These are phyloP conservation scores for Labeo rohita DNA, from an alignment of 2,113 vertebrate species.

Conservation along the genomic window DNA sequence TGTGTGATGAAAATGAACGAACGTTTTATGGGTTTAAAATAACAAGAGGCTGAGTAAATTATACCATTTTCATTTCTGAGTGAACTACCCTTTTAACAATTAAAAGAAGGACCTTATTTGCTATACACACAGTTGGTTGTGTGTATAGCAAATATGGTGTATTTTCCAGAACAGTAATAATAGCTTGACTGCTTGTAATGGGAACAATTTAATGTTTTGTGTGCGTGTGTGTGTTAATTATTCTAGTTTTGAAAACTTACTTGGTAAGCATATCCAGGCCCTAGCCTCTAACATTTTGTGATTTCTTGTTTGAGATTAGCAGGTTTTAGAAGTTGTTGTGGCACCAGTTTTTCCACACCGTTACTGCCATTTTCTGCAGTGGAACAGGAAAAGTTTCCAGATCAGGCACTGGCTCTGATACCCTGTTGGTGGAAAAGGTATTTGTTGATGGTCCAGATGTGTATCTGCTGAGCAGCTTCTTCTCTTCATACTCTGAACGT, in stretches of 20 bases:
- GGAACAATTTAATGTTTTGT: not conserved
- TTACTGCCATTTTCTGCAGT: not conserved
- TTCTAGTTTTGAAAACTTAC: slow-evolving; percentile 11
- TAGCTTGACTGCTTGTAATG: not conserved
- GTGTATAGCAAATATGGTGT: not conserved
- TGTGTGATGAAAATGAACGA: not conserved
- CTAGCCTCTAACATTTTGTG: not conserved
- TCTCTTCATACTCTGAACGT: not conserved
- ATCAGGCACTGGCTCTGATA: not conserved
- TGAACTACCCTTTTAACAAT: not conserved
- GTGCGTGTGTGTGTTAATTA: not conserved
- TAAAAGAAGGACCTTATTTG: not conserved
- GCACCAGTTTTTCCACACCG: not conserved
- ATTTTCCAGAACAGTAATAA: not conserved
- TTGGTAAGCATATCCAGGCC: not conserved
- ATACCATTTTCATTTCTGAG: not conserved
- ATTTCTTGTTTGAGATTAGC: not conserved
- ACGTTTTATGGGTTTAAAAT: not conserved
- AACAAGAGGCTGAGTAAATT: not conserved
- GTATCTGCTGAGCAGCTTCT: not conserved
- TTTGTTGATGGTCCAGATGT: not conserved
- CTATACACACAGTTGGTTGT: not conserved
- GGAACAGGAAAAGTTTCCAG: not conserved
- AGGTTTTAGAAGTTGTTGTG: not conserved
- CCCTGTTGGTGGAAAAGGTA: not conserved